Conservation (phyloP, 1,140 invertebrate species). For the Diorhabda elongata region DNA sequence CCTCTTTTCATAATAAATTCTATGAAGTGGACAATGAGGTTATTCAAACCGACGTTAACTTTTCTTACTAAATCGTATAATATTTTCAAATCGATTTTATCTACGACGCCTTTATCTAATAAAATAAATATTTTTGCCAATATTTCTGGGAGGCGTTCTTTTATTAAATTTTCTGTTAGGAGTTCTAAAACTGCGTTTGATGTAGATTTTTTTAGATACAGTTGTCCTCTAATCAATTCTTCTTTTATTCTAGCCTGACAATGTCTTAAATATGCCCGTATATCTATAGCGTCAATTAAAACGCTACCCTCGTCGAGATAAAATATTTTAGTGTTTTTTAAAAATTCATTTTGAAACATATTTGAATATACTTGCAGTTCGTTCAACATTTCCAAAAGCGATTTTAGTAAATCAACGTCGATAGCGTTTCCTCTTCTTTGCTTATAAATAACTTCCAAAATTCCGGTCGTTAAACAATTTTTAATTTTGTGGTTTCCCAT, state of each 20-base stretch:
- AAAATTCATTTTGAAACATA: slow-evolving; percentile 88
- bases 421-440: slow-evolving; percentile 83
- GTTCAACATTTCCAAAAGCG: slow-evolving; percentile 88
- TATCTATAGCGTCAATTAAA: slow-evolving; percentile 84
- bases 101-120: slow-evolving; percentile 87
- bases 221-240: slow-evolving; percentile 86
- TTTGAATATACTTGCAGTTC: slow-evolving; percentile 93
- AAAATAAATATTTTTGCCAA: slow-evolving; percentile 69
- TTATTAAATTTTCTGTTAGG: slow-evolving; percentile 69
- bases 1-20: slow-evolving; percentile 93
- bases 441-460: slow-evolving; percentile 79
- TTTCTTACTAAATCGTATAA: slow-evolving; percentile 83
- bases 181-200: slow-evolving; percentile 10
- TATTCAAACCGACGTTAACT: slow-evolving; percentile 82
- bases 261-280: slow-evolving; percentile 87
- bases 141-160: slow-evolving; percentile 54
- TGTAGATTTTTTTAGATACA: slow-evolving; percentile 49
- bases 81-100: slow-evolving; percentile 80
- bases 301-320: slow-evolving; percentile 83
- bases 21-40: slow-evolving; percentile 85
- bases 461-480: too few species aligned
- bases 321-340: slow-evolving; percentile 81
- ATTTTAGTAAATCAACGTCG: slow-evolving; percentile 87
- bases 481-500: slow-evolving; percentile 79
- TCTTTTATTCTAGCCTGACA: slow-evolving; percentile 87